Base-by-base conservation (phyloP, 2,888 invertebrate species). In the Empis stercorea region DNA sequence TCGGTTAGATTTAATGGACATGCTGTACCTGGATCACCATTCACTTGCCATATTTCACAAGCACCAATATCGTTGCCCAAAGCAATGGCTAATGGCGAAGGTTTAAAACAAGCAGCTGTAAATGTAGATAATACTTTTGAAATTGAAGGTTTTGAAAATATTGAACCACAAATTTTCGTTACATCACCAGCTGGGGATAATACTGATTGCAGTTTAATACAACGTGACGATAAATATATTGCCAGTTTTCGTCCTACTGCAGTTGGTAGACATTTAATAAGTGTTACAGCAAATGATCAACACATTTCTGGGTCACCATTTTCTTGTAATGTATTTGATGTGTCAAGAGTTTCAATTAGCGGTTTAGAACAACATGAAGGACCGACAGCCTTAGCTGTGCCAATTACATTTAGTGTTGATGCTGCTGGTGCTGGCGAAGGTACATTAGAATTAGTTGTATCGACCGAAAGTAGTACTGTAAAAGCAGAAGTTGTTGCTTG, bases 401-500 rank as follows among this genome's bases (percentile, higher is more conserved):
- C 91, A 0, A 85, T 91, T 1, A 92, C 91, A 0, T 92, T 92
- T 64, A 87, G 87, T 56, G 94, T 95, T 32, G 94, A 95, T 70
- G 93, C 94, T 2, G 89, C 91, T 0, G 87, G 91, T 59, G 94
- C 95, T 3, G 95, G 95, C 0, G 91, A 93, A 66, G 95, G 95
- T 2, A 92, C 91, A 0, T 71, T 93, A 4, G 93, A 93, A 61
- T 73, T 94, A 14, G 92, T 93, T 0, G 92, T 94, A 1, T 91
- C 91, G 43, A 93, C 92, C 0, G 80, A 81, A 54, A 87, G 87
- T 15, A 86, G 88, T 45, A 91, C 92, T 3, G 88, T 93, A 3
- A 87, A 93, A 65, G 88, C 88, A 2, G 88, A 88, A 72, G 87
- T 87, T 42, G 78, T 79, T 5, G 92, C 92, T 5, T 86, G 89